phyloP scores from a whole-genome alignment of 2,113 vertebrate genomes.

The Pao palembangensis region DNA sequence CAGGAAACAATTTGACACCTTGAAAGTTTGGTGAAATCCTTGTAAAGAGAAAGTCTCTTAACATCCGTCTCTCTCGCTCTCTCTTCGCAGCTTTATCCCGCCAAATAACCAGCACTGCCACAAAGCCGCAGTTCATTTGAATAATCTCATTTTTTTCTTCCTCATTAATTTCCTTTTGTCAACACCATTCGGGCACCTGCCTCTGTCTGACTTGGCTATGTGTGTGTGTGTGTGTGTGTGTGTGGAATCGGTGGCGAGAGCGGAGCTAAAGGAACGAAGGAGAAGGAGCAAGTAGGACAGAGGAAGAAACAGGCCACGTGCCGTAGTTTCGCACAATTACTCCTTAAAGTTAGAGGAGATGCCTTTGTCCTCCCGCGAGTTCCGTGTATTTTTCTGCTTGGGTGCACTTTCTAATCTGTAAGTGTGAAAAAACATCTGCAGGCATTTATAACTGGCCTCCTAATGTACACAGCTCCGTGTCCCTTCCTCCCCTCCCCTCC shows the following conservation, averaged over 20 bases:
- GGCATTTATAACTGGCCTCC: constrained; percentile 15
- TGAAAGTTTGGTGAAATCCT: constrained; percentile 33
- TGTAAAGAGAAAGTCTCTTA: constrained; percentile 14
- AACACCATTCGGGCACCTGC: constrained; percentile 42
- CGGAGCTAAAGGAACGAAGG: constrained; percentile 5
- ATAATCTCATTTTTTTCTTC: constrained; percentile 38
- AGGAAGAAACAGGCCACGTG: constrained; percentile 33
- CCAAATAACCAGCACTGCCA: too few relatives aligned
- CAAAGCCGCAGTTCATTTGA: constrained; percentile 42
- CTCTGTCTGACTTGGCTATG: constrained; percentile 7
- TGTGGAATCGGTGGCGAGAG: not conserved
- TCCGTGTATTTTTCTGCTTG: constrained; percentile 10
- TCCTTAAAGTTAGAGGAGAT: constrained; percentile 24
- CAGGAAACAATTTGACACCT: constrained; percentile 40
- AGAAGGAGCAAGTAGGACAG: constrained; percentile 21
- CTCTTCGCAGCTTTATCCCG: constrained; percentile 16
- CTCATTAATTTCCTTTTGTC: constrained; percentile 62
- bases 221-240: not conserved
- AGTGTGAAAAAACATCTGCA: constrained; percentile 19
- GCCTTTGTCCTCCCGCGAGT: constrained; percentile 9
- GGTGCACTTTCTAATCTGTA: constrained; percentile 27
- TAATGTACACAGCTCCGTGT: constrained; percentile 9
- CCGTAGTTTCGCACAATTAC: constrained; percentile 17
- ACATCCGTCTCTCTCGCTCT: constrained; percentile 3
- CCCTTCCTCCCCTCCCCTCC: too few relatives aligned